Evolutionary conservation across 2,113 vertebrate genomes (phyloP), one percentile per base, ranked within the genome.

Genomic region (Circaetus gallicus): DNA sequence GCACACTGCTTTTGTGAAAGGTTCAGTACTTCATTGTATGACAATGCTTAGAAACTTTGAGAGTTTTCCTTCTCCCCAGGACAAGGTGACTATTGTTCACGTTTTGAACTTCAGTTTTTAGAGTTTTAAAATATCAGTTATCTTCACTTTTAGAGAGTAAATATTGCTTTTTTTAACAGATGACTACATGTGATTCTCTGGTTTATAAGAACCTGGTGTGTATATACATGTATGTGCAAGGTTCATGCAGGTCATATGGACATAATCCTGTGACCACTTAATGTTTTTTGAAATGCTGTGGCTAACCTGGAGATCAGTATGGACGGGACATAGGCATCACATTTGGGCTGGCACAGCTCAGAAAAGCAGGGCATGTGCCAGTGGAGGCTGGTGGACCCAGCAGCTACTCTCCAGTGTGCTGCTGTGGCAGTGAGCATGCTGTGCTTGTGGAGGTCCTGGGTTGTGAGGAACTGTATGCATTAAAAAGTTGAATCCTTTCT

Each of bases 31-130:
- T 80, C 22, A 7, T 24, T 70, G 29, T 71, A 40, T 55, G 49
- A 26, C 21, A 86, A 1, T 0, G 0, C 31, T 67, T 58, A 47
- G 24, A 40, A 87, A 43, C 40, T 53, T 42, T 3, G 16, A 18
- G 6, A 28, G 6, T 59, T 55, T 72, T 72, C 29, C 14, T 55
- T 80, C 34, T 85, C 18, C 28, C 25, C 4, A 1, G 28, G 38
- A 40, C 16, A 58, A 70, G 19, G 14, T 52, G 67, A 59, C 32
- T 32, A 5, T 66, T 32, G 45, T 1, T 95, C 10, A 8, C 1
- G 0, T 72, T 82, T 55, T 82, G n/a, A 58, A 40, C 21, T 73
- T 69, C 0, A 31, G 24, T 25, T 62, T 67, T 45, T 6, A 18
- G 8, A 29, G 6, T 53, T 69, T 56, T 25, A 28, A 80, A 67